These are phyloP conservation scores for Pygoscelis antarcticus DNA, from an alignment of 2,113 vertebrate species.

Conservation along the genomic window DNA sequence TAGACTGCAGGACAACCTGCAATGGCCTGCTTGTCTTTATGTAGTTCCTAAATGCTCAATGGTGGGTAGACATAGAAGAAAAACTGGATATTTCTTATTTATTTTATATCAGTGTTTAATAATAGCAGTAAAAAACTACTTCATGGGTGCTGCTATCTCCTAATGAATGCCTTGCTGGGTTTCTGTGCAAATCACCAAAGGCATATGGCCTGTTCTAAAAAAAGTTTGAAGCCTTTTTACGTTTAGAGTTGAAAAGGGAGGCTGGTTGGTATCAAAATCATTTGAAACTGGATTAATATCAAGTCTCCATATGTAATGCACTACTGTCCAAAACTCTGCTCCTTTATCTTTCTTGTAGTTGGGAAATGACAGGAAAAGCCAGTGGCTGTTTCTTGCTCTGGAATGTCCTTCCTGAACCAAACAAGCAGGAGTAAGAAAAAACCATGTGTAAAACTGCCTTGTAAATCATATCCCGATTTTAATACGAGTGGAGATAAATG, in stretches of 20 bases:
- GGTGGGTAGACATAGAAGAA: not conserved
- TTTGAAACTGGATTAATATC: not conserved
- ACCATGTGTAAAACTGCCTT: slow-evolving; percentile 9
- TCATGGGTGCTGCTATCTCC: not conserved
- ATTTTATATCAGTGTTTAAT: not conserved
- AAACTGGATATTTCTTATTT: not conserved
- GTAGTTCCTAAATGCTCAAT: not conserved
- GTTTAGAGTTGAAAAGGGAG: not conserved
- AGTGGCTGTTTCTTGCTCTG: not conserved
- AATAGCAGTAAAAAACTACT: slow-evolving; percentile 1
- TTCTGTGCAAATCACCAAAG: not conserved
- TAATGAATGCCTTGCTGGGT: not conserved
- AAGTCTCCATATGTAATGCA: not conserved
- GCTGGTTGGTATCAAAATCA: not conserved
- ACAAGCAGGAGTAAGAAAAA: slow-evolving; percentile 10
- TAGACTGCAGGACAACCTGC: slow-evolving; percentile 3
- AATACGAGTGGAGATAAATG: slow-evolving; percentile 41
- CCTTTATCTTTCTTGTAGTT: not conserved
- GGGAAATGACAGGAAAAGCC: not conserved
- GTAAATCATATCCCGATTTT: slow-evolving; percentile 54
- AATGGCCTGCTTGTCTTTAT: not conserved
- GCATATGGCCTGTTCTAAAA: not conserved
- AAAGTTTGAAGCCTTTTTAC: not conserved
- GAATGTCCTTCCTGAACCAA: slow-evolving; percentile 24
- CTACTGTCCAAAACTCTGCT: not conserved